Base-by-base conservation (phyloP, 2,797 vertebrate genomes). In the Oreochromis grahami region DNA sequence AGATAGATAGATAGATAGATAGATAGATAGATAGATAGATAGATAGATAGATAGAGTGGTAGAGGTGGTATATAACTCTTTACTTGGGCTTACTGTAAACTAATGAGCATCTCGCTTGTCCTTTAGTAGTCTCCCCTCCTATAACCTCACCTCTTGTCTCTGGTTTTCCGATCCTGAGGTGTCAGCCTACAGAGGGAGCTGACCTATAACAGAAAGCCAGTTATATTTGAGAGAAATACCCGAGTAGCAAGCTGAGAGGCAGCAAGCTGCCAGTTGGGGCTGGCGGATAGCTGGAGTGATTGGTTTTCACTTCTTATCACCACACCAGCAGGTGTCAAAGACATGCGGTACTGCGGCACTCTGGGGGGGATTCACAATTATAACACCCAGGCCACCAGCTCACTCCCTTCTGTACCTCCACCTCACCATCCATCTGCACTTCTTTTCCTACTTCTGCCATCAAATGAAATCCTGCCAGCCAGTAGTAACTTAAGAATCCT, bases 251-350 rank as follows among this genome's bases (percentile, higher is more conserved):
- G 48, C 77, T 72, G 86, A 85, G 92, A 87, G 52, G 87, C 81
- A 68, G 80, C 58, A 5, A 88, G 90, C 77, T 83, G 84, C 84
- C 87, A 32, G 85, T 80, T 41, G 41, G 29, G 58, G 84, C 88
- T 91, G 83, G 65, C 3, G 74, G 84, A 78, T 72, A 80, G 80
- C 81, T 78, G 63, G n/a, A 91, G 80, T 92, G 91, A 95, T 94
- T 93, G 89, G 88, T 89, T 93, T 90, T 91, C 56, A 10, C 82
- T 89, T 70, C 92, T 94, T 95, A 95, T 96, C 94, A 19, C 84
- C 83, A 41, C 89, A 55, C 84, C 88, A 91, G 89, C 95, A 95
- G 93, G 92, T 94, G 90, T 89, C 89, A 83, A 65, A 92, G 84
- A 86, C 52, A 51, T 2, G 17, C 79, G 36, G 53, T 77, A 53